Evolutionary conservation across 2,888 invertebrate genomes (phyloP), one percentile per base, ranked within the genome.

Genomic region (Andrena bucephala): DNA sequence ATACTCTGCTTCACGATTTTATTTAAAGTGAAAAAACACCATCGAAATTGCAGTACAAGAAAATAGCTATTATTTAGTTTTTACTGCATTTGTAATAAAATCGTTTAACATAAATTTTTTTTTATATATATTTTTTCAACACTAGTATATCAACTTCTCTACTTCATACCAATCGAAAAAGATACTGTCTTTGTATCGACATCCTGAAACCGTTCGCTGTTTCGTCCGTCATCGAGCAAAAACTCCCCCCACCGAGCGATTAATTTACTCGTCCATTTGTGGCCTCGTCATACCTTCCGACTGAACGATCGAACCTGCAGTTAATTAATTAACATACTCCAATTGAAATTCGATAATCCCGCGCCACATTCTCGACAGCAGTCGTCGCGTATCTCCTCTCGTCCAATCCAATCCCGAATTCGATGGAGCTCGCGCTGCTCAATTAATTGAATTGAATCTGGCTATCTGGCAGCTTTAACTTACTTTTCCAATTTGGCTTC

Each of bases 281-380:
- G 52, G 36, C 3, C 0, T 16, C 13, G 6, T 13, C 29, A 4
- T 36, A 6, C 10, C 24, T 6, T 10, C 16, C 13, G 31, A 48
- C 31, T 13, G 20, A n/a, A 10, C 27, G 4, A 42, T 31, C 24
- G 33, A 33, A 20, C 50, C 16, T 20, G 36, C 6, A 33, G 10
- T 10, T 27, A 50, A n/a, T 73, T 24, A 73, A 73, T 73, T 77
- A 67, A 31, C 27, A 59, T 52, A 13, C 42, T 2, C 8, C 6
- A 29, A 48, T 0, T 4, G 36, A 31, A 62, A 74, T 67, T 67
- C 66, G 50, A 72, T 66, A 73, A 66, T 66, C 29, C 27, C 72
- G 0, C 24, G 36, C 66, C 36, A 36, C 36, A 27, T 59, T 27
- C 42, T 8, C n/a, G 57, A n/a, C 10, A 10, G 24, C 33, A 50